Evolutionary conservation across 2,888 invertebrate genomes (phyloP), one percentile per base, ranked within the genome.

Genomic region (Netelia fuscicornis): DNA sequence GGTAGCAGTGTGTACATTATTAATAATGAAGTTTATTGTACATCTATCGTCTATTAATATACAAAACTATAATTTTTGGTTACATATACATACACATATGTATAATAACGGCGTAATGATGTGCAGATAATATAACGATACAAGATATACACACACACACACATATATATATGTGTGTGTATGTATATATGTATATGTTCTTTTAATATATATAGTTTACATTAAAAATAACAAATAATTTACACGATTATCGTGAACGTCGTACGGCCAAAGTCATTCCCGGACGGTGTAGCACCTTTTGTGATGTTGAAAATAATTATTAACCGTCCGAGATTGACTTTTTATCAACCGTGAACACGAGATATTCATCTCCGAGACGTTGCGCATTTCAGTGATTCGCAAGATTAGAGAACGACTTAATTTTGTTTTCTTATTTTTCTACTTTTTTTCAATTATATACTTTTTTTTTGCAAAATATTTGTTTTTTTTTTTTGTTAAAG

Each of bases 1-100:
- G 58, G 65, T 70, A 11, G 42, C 25, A 42, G 23, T 13, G 48
- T 60, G 60, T 44, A 77, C 70, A 71, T 84, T 70, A 82, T 70
- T 60, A 75, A 81, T 84, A 90, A 91, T 90, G 90, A 90, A 88
- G 86, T 93, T 93, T 92, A 93, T 92, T 92, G 81, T 92, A 93
- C 91, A 92, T 85, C 89, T 92, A 92, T 89, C 72, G 23, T 87
- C 91, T 92, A 92, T 91, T 90, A 93, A 92, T 93, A 92, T 93
- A 93, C 92, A 93, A 93, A 93, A 93, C 92, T 93, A 93, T 92
- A 92, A 90, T 91, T 92, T 91, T 92, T 92, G 90, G 92, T 93
- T 92, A 92, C 91, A 92, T 91, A 87, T 91, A 91, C 90, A 90
- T 89, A 86, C 87, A 88, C 87, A 87, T 88, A 86, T 86, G 86